Base-by-base conservation (phyloP, 2,797 vertebrate genomes). In the Enteromius treurensis region DNA sequence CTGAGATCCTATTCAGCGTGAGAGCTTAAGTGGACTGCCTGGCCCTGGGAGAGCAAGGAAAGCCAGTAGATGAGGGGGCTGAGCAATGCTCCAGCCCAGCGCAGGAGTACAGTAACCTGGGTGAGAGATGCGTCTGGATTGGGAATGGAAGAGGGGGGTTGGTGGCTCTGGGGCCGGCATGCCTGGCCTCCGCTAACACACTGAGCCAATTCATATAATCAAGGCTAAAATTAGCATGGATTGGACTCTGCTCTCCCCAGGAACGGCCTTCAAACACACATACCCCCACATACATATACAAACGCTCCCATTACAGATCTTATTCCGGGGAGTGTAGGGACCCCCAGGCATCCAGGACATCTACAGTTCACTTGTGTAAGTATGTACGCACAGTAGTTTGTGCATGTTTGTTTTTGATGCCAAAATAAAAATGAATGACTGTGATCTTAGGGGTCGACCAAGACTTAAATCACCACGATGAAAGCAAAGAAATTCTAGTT, bases 191-290 rank as follows among this genome's bases (percentile, higher is more conserved):
- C 85, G 84, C 91, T 87, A 87, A 90, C 90, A 93, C 91, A 94
- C 92, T 93, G 91, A 91, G 91, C 91, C 93, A 93, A 91, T 95
- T 94, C 93, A 94, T 94, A 91, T 92, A 94, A 94, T 92, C 90
- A 89, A 88, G 74, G 88, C 92, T 95, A 94, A 94, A 94, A 92
- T 94, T 94, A 94, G 89, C 77, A 67, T 32, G 65, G 49, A 80
- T 82, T 89, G 85, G 83, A 89, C 84, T 89, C 89, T 88, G 86
- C 89, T 89, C 75, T 86, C 87, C 86, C 81, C 81, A 88, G 89
- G 85, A 89, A 88, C 83, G 83, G 84, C 88, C 81, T 85, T 74
- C 64, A 79, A 34, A 86, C 81, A 88, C 84, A 87, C 78, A 86
- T 82, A 78, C 77, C 82, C 73, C 62, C 83, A 51, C 86, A 90